A percentile compares a stretch with the other conserved stretches of the same genome.
Conservation (phyloP, 2,888 invertebrate genomes). For the Drosophila kambysellisi region DNA sequence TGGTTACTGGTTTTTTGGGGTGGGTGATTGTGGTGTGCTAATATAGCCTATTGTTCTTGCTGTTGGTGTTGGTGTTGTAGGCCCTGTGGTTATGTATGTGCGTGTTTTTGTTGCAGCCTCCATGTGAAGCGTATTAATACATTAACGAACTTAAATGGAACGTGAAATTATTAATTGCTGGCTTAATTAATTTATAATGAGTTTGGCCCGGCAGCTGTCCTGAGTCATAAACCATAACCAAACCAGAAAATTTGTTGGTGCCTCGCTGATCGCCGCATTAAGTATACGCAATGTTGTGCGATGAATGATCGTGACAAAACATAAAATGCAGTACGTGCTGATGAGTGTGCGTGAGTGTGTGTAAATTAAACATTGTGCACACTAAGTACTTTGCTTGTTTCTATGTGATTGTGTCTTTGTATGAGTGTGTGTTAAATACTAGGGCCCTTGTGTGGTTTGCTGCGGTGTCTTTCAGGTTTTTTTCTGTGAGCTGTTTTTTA, state of each 20-base stretch:
- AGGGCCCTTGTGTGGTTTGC: conserved; percentile 31
- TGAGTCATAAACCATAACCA: conserved; percentile 42
- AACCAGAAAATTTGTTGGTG: conserved; percentile 6
- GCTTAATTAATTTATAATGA: conserved; percentile 75
- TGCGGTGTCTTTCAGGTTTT: conserved; percentile 14
- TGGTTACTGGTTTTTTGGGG: conserved; percentile 16
- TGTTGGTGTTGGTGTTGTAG: conserved; percentile 18
- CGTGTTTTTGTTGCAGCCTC: conserved; percentile 43
- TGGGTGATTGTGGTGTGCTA: conserved; percentile 21
- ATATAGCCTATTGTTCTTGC: conserved; percentile 31
- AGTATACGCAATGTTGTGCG: conserved; percentile 52
- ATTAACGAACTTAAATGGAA: conserved; percentile 72
- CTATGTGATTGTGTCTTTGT: conserved; percentile 9
- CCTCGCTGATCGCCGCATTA: conserved; percentile 42
- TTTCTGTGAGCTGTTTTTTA: conserved; percentile 15
- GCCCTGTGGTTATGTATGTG: conserved; percentile 28
- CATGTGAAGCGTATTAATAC: conserved; percentile 56
- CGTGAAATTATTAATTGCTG: conserved; percentile 76
- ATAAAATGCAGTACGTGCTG: conserved; percentile 29
- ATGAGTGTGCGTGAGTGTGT: conserved; percentile 19
- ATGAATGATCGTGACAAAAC: conserved; percentile 54
- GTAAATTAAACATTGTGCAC: conserved; percentile 36
- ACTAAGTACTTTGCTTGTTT: conserved; percentile 18
- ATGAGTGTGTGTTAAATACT: conserved; percentile 15
- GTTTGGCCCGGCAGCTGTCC: conserved; percentile 62